Conservation (phyloP, 2,113 vertebrate genomes). For the Amphiprion ocellaris region DNA sequence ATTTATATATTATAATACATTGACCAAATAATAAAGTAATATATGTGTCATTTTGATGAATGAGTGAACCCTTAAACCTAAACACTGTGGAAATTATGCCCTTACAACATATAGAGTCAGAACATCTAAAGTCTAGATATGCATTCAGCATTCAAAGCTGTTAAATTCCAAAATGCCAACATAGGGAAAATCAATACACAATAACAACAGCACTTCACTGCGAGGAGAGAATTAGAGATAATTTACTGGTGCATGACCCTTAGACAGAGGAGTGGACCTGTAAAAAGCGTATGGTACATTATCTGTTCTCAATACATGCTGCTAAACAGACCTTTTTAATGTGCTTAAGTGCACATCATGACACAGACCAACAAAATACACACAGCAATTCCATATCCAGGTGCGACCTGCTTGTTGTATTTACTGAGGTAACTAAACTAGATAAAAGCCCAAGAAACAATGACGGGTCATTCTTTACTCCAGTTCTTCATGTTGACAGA, state of each 20-base stretch:
- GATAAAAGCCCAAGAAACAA: no score
- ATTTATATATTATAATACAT: background rate
- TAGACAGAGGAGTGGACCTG: background rate
- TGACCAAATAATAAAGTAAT: background rate
- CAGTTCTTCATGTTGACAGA: constrained; percentile 8
- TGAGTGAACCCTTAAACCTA: background rate
- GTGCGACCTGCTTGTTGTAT: background rate
- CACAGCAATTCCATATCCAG: no score
- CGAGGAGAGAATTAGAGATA: background rate
- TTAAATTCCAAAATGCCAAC: constrained; percentile 7
- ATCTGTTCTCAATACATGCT: background rate
- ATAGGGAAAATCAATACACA: constrained; percentile 6
- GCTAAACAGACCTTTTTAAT: background rate
- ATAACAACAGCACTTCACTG: background rate
- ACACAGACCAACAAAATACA: background rate
- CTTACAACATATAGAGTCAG: background rate
- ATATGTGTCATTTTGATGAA: background rate
- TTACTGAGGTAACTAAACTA: background rate
- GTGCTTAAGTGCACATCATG: background rate
- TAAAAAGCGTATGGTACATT: background rate
- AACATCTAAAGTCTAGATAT: background rate
- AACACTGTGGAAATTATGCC: background rate
- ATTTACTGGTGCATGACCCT: background rate
- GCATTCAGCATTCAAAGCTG: background rate
- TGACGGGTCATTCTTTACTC: background rate